Percentiles rank a stretch among this genome's conserved stretches.
These are phyloP conservation scores for Muntiacus reevesi DNA, from an alignment of 2,113 vertebrate genomes.

Conservation along the genomic window DNA sequence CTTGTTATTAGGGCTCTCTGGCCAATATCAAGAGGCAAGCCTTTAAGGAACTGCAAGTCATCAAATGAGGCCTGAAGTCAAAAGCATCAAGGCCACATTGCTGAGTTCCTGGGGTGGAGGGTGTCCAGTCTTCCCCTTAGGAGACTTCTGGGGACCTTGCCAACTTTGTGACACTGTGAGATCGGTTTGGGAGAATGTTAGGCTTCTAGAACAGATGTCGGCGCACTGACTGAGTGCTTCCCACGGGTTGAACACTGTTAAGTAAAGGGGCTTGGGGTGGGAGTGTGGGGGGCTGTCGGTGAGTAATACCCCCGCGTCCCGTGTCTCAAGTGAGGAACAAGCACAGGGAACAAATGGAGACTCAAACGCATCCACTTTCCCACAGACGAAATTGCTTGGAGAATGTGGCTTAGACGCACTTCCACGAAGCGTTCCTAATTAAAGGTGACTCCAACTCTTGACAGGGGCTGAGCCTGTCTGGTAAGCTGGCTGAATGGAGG, in stretches of 20 bases:
- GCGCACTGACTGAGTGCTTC: neutral
- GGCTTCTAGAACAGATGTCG: neutral
- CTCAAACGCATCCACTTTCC: neutral
- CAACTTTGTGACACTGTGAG: neutral
- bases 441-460: neutral
- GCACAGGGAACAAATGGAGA: neutral
- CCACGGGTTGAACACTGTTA: neutral
- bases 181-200: neutral
- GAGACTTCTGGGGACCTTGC: neutral
- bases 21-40: neutral
- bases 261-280: neutral
- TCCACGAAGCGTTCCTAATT: neutral
- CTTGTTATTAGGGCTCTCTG: neutral
- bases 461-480: neutral
- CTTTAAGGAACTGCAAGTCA: neutral
- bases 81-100: neutral
- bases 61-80: neutral
- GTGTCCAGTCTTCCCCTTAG: neutral
- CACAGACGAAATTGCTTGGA: neutral
- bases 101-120: neutral
- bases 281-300: neutral
- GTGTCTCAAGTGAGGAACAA: neutral
- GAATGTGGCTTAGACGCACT: neutral
- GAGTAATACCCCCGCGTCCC: neutral
- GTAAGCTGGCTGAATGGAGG: neutral